Percentiles rank a stretch among this genome's conserved stretches.
These are phyloP conservation scores for Cryptoblepharus egeriae DNA, from an alignment of 2,797 vertebrate species.

Conservation along the genomic window DNA sequence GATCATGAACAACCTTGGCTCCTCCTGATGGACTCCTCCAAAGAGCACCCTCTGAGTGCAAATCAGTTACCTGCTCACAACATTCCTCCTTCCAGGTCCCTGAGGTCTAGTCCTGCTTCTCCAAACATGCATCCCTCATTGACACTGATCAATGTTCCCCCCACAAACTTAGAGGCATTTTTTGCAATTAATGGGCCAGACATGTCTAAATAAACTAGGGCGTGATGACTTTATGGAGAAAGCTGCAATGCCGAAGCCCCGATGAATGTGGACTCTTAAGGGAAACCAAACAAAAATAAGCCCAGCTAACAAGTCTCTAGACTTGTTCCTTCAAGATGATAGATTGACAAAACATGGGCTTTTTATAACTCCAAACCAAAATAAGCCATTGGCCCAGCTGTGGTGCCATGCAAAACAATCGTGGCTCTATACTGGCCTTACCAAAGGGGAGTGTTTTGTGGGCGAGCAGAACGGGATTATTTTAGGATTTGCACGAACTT, in stretches of 20 bases:
- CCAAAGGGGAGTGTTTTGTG: slow-evolving; percentile 57
- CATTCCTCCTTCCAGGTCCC: background rate
- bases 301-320: slow-evolving; percentile 57
- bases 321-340: slow-evolving; percentile 60
- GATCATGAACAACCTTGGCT: background rate
- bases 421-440: slow-evolving; percentile 63
- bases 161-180: slow-evolving; percentile 48
- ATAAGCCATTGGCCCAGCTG: slow-evolving; percentile 62
- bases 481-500: slow-evolving; percentile 64
- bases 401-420: slow-evolving; percentile 67
- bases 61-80: background rate
- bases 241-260: background rate
- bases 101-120: background rate
- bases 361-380: slow-evolving; percentile 71
- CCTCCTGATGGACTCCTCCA: background rate
- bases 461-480: slow-evolving; percentile 55
- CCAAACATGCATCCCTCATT: slow-evolving; percentile 32
- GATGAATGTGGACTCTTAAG: slow-evolving; percentile 49
- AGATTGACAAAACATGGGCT: slow-evolving; percentile 65
- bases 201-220: slow-evolving; percentile 40
- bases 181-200: slow-evolving; percentile 43
- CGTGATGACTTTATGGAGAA: slow-evolving; percentile 27
- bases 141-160: background rate
- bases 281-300: slow-evolving; percentile 40
- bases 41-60: background rate